Evolutionary conservation across 1,140 invertebrate species (phyloP).

Genomic region (Rhagoletis zephyria): DNA sequence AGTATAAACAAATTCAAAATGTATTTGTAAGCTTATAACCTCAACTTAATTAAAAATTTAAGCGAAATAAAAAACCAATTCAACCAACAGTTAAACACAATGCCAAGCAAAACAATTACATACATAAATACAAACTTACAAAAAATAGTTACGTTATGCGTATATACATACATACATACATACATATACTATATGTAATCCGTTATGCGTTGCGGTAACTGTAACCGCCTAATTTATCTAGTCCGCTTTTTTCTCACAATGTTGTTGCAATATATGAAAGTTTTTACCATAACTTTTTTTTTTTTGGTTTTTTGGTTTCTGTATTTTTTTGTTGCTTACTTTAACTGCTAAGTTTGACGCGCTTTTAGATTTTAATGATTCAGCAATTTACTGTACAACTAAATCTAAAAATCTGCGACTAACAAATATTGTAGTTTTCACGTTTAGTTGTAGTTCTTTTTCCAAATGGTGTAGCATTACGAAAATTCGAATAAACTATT

Average conservation of each 20-base stretch:
- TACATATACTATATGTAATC: neutral
- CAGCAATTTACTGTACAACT: slow-evolving; percentile 27
- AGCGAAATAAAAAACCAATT: neutral
- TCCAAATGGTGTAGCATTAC: slow-evolving; percentile 30
- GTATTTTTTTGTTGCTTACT: neutral
- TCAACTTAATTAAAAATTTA: neutral
- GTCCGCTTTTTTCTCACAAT: slow-evolving; percentile 20
- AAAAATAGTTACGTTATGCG: too few species aligned
- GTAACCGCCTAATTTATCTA: slow-evolving; percentile 10
- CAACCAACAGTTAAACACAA: slow-evolving; percentile 6
- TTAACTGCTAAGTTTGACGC: neutral
- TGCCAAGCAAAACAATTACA: too few species aligned
- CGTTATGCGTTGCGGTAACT: slow-evolving; percentile 27
- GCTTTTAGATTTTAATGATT: slow-evolving; percentile 21
- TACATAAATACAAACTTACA: too few species aligned
- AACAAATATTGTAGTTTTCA: slow-evolving; percentile 27
- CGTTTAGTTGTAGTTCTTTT: slow-evolving; percentile 37
- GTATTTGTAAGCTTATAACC: slow-evolving; percentile 25
- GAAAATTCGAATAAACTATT: slow-evolving; percentile 45
- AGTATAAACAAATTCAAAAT: slow-evolving; percentile 42
- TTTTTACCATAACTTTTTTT: neutral
- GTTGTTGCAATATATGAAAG: slow-evolving; percentile 18
- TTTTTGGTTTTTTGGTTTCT: neutral
- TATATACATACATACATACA: neutral
- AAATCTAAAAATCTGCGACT: neutral